Evolutionary conservation across 2,797 vertebrate species (phyloP), one percentile per base, ranked within the genome.

Genomic region (Acrossocheilus wenchowensis): DNA sequence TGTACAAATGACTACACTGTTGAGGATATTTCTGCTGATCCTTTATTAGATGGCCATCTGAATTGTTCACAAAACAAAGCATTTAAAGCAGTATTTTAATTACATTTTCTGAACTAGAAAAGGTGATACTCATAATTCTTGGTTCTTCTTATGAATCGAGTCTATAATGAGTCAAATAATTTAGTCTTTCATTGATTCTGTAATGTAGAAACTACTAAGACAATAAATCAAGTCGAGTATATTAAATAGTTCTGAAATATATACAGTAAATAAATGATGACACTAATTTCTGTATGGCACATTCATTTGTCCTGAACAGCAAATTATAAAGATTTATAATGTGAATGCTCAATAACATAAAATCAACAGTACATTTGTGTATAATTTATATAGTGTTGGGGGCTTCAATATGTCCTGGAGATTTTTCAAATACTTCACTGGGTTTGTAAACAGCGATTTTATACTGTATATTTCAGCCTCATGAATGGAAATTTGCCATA

Each of bases 1-100:
- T 75, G 50, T 52, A 52, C 73, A 84, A 66, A 66, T 68, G 19
- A 39, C 50, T 54, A n/a, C 62, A 82, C 36, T 14, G 21, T n/a
- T 41, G 21, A 45, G 23, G 57, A 43, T 26, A 57, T 39, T 39
- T 69, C 26, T 71, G 17, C 0, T n/a, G 23, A 60, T n/a, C 23
- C 8, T 60, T 60, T 45, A n/a, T 15, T 52, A 64, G 34, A 72
- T 41, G 79, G 11, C 7, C 64, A n/a, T 82, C 8, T 26, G 6
- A 19, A 69, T 66, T 71, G 23, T 54, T 72, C 66, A 54, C 71
- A 21, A 72, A 82, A 4, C 21, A 60, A 39, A 78, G 52, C 75
- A n/a, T 15, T 34, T 66, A 41, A 78, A 14, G 11, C 11, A 54
- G 19, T 21, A 57, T 78, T 39, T 78, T 36, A 39, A 41, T 26